Conservation (phyloP, 2,888 invertebrate genomes). For the Cabera pusaria region DNA sequence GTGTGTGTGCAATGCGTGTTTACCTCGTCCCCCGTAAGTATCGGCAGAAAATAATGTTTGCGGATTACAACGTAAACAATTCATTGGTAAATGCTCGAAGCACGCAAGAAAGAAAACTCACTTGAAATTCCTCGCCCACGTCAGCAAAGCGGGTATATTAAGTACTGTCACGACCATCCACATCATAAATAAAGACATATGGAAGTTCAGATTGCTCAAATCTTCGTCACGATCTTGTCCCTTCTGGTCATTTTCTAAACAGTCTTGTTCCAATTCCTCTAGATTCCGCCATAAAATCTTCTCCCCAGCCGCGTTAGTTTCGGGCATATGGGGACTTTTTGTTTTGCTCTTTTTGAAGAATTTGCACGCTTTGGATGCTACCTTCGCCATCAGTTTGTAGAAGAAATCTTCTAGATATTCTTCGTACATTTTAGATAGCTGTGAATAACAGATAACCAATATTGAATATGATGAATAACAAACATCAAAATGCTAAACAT, state of each 20-base stretch:
- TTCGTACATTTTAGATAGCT: conserved; percentile 90
- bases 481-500: too few species aligned
- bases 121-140: conserved; percentile 92
- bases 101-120: too few species aligned
- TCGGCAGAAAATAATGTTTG: too few species aligned
- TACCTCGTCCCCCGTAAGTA: too few species aligned
- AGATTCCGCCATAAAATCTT: conserved; percentile 28
- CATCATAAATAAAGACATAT: conserved; percentile 88
- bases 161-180: conserved; percentile 86
- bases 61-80: too few species aligned
- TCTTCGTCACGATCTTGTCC: conserved; percentile 47
- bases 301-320: conserved; percentile 24
- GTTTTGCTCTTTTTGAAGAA: conserved; percentile 38
- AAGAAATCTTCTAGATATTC: conserved; percentile 87
- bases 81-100: too few species aligned
- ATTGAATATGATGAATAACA: too few species aligned
- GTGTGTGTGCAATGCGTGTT: too few species aligned
- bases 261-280: conserved; percentile 28
- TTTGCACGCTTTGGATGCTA: conserved; percentile 55
- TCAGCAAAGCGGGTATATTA: conserved; percentile 88
- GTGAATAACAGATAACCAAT: too few species aligned
- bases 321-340: conserved; percentile 1
- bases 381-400: conserved; percentile 71
- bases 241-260: conserved; percentile 25
- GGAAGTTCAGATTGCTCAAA: conserved; percentile 86